phyloP scores from a whole-genome alignment of 2,888 invertebrate species.

The Ochropacha duplaris region DNA sequence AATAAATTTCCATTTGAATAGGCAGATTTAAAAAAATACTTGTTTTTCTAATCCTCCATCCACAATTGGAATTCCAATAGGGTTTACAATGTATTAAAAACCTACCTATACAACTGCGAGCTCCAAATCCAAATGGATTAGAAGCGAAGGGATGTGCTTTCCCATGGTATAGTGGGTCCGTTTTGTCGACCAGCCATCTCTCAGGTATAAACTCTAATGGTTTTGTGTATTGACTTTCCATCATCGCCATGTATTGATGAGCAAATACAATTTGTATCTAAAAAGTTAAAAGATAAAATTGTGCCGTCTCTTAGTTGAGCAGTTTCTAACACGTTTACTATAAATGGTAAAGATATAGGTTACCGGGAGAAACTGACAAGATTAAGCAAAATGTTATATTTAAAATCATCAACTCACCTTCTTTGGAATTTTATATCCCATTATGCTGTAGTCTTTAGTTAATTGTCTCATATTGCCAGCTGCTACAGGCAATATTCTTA shows the following conservation, averaged over 20 bases:
- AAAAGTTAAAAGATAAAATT: constrained; percentile 2
- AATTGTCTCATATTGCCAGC: constrained; percentile 81
- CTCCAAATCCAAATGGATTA: constrained; percentile 86
- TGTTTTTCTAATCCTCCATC: no score
- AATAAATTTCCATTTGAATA: no score
- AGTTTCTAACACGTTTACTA: no score
- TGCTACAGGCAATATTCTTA: constrained; percentile 85
- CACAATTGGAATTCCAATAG: not conserved
- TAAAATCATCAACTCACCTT: constrained; percentile 66
- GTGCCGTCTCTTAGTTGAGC: no score
- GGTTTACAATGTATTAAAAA: constrained; percentile 14
- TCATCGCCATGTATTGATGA: constrained; percentile 85
- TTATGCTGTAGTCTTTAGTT: constrained; percentile 79
- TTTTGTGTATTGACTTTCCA: constrained; percentile 85
- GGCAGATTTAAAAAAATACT: no score
- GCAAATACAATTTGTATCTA: constrained; percentile 43
- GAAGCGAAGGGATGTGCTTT: constrained; percentile 84
- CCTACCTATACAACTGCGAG: constrained; percentile 88
- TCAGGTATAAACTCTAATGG: constrained; percentile 87
- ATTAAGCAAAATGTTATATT: not conserved
- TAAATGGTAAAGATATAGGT: no score
- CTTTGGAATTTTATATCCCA: constrained; percentile 85
- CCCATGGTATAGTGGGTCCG: constrained; percentile 61
- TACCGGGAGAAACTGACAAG: no score
- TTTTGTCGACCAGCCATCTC: constrained; percentile 84